These are phyloP conservation scores for Drusus annulatus DNA, from an alignment of 1,140 invertebrate species.

Conservation along the genomic window DNA sequence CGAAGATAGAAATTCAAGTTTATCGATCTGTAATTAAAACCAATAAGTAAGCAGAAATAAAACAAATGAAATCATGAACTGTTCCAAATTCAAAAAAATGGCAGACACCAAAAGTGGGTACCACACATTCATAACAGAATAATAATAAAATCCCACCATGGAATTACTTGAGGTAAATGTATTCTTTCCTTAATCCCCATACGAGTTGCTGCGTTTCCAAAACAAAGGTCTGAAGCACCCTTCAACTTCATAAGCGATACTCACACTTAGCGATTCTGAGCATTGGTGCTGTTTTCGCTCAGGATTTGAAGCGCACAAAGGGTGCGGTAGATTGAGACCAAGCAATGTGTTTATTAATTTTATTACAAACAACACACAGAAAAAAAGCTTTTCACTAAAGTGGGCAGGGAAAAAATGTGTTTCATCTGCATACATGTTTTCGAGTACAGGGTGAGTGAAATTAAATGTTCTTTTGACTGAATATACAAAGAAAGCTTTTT, in stretches of 20 bases:
- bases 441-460: too few relatives aligned
- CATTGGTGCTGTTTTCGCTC: background rate
- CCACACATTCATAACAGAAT: slow-evolving; percentile 15
- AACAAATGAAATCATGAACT: background rate
- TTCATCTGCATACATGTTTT: too few relatives aligned
- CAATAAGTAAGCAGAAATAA: background rate
- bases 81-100: background rate
- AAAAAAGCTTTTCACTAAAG: background rate
- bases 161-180: slow-evolving; percentile 51
- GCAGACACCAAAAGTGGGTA: slow-evolving; percentile 1
- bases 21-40: too few relatives aligned
- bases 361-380: slow-evolving; percentile 53
- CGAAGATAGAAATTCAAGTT: too few relatives aligned
- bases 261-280: background rate
- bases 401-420: background rate
- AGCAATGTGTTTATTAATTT: slow-evolving; percentile 58
- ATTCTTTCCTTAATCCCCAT: slow-evolving; percentile 48
- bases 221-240: background rate
- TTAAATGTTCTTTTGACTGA: too few relatives aligned
- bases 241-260: background rate
- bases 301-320: background rate
- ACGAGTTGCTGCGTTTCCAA: slow-evolving; percentile 2
- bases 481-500: too few relatives aligned
- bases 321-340: background rate
- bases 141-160: slow-evolving; percentile 36